phyloP scores from a whole-genome alignment of 2,797 vertebrate genomes.

The Pampus argenteus region DNA sequence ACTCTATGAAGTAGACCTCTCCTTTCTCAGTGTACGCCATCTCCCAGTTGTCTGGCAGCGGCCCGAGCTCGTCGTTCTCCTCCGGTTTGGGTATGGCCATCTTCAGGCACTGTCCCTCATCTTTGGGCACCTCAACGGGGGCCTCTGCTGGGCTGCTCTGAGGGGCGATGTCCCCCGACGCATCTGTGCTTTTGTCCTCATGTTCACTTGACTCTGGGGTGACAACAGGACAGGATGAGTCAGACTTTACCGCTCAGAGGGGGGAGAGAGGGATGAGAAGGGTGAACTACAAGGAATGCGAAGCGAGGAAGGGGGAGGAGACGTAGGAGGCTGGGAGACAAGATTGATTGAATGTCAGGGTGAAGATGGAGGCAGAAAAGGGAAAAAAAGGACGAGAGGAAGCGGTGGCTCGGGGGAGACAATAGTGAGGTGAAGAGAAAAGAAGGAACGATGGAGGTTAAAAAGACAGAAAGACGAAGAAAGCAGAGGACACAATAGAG shows the following conservation, averaged over 20 bases:
- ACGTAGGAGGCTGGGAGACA: conserved; percentile 17
- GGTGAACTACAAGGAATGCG: conserved; percentile 46
- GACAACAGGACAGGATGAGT: conserved; percentile 55
- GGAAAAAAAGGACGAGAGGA: conserved; percentile 36
- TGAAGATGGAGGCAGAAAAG: conserved; percentile 8
- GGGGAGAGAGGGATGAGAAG: conserved; percentile 22
- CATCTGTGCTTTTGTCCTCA: conserved; percentile 93
- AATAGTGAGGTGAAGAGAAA: conserved; percentile 32
- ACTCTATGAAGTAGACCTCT: conserved; percentile 99
- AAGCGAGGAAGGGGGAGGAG: conserved; percentile 25
- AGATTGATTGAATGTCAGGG: conserved; percentile 44
- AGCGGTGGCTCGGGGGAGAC: conserved; percentile 48
- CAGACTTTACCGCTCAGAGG: conserved; percentile 37
- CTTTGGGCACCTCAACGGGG: conserved; percentile 86
- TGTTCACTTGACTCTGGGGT: conserved; percentile 94
- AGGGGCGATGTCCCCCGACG: conserved; percentile 87
- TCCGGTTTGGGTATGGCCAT: conserved; percentile 85
- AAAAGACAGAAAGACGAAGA: conserved; percentile 54
- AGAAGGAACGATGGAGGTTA: conserved; percentile 53
- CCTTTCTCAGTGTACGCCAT: conserved; percentile 99
- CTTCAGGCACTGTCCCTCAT: conserved; percentile 84
- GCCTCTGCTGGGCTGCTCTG: conserved; percentile 82
- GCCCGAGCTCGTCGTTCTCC: conserved; percentile 92
- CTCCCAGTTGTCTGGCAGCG: conserved; percentile 98
- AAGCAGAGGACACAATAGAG: conserved; percentile 54